phyloP scores from a whole-genome alignment of 2,113 vertebrate species.

The Hippocampus barbouri region DNA sequence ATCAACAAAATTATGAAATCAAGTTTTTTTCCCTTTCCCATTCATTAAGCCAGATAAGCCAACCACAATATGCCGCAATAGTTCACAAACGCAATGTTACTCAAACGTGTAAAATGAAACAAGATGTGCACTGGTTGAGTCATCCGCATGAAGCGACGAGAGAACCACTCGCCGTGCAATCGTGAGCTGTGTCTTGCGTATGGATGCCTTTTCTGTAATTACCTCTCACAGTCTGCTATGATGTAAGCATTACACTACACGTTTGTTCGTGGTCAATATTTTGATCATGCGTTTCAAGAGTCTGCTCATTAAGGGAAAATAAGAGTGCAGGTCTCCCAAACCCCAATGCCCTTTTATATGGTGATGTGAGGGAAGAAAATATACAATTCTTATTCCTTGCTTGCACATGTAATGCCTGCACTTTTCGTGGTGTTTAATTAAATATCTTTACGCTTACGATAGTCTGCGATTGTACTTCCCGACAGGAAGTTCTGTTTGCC shows the following conservation, averaged over 20 bases:
- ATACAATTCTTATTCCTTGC: conserved; percentile 1
- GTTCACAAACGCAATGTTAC: not conserved
- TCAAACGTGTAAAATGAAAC: not conserved
- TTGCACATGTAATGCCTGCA: not conserved
- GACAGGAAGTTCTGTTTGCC: not conserved
- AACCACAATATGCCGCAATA: not conserved
- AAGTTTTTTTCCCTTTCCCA: not conserved
- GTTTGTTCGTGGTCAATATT: not conserved
- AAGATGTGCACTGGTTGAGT: conserved; percentile 20
- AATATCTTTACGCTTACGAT: not conserved
- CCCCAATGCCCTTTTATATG: not conserved
- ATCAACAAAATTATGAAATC: too few relatives aligned
- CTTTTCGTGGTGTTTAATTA: not conserved
- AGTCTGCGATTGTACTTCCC: too few relatives aligned
- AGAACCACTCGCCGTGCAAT: not conserved
- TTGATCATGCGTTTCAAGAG: conserved; percentile 2
- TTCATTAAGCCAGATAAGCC: not conserved
- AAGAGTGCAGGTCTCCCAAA: not conserved
- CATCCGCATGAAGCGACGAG: conserved; percentile 24
- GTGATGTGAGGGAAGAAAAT: not conserved
- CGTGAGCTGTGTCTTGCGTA: not conserved
- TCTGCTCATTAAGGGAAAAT: conserved; percentile 15
- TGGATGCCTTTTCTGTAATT: conserved; percentile 1
- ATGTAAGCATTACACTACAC: not conserved
- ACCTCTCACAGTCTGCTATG: not conserved